Conservation (phyloP, 2,797 vertebrate genomes). For the Sebastes cheni region DNA sequence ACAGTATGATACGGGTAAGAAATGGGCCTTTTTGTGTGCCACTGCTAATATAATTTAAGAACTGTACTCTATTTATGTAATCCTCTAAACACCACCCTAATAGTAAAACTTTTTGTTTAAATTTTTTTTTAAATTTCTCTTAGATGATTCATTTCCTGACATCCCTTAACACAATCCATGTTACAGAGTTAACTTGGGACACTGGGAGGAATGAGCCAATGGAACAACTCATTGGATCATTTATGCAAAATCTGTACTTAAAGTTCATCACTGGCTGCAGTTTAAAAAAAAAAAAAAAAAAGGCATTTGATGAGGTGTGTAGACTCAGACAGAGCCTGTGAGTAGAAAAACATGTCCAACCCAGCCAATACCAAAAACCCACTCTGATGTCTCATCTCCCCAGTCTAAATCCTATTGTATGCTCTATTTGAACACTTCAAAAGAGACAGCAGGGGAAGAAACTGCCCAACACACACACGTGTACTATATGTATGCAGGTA, state of each 20-base stretch:
- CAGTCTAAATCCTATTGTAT: slow-evolving; percentile 13
- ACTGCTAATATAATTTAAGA: not conserved
- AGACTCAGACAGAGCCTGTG: not conserved
- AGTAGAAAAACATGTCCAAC: slow-evolving; percentile 22
- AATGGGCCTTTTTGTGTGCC: not conserved
- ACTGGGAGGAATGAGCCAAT: not conserved
- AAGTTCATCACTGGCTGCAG: not conserved
- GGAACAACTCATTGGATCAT: not conserved
- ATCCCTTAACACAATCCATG: not conserved
- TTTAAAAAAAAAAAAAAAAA: not conserved
- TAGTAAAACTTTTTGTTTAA: not conserved
- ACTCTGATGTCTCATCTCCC: slow-evolving; percentile 21
- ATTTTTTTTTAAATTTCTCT: not conserved
- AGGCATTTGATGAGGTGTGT: not conserved
- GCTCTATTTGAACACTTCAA: slow-evolving; percentile 45
- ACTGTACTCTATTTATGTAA: not conserved
- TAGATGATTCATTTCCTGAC: not conserved
- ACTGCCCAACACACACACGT: not conserved
- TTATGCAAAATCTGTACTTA: not conserved
- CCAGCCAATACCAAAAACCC: slow-evolving; percentile 2
- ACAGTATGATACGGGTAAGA: not conserved
- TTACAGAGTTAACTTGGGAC: not conserved
- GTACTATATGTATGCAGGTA: not conserved
- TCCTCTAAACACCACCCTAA: not conserved
- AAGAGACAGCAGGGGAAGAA: slow-evolving; percentile 6